A percentile compares a stretch with the other conserved stretches of the same genome.
Conservation (phyloP, 1,140 invertebrate species). For the Varroa destructor region DNA sequence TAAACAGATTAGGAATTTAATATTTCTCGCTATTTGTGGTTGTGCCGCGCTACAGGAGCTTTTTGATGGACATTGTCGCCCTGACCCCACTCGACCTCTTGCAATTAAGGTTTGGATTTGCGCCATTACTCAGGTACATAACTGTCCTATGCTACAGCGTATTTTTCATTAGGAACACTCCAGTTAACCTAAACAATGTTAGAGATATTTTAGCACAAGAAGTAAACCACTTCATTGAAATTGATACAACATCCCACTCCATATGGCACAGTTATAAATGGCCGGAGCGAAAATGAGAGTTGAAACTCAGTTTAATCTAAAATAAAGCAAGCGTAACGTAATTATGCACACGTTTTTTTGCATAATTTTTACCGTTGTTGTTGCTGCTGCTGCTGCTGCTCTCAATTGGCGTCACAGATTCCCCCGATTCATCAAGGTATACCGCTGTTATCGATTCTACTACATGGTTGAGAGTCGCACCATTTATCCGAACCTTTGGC, state of each 20-base stretch:
- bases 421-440: slow-evolving; percentile 54
- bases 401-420: slow-evolving; percentile 38
- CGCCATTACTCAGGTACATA: slow-evolving; percentile 55
- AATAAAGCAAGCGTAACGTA: not conserved
- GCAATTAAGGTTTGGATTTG: slow-evolving; percentile 60
- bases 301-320: no score
- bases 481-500: slow-evolving; percentile 85
- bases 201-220: no score
- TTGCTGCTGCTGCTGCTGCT: slow-evolving; percentile 34
- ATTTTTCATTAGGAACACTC: no score
- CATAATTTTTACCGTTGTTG: not conserved
- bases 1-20: no score
- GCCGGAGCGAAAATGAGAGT: no score
- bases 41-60: slow-evolving; percentile 45
- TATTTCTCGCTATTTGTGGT: not conserved
- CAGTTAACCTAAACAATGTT: no score
- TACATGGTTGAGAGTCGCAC: slow-evolving; percentile 90
- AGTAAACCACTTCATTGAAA: no score
- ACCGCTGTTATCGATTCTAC: slow-evolving; percentile 78
- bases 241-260: no score
- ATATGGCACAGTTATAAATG: no score
- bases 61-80: slow-evolving; percentile 67
- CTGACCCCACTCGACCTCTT: slow-evolving; percentile 73
- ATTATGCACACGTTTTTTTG: slow-evolving; percentile 17
- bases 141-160: no score